phyloP scores from a whole-genome alignment of 2,888 invertebrate species.

The Cosmopolites sordidus region DNA sequence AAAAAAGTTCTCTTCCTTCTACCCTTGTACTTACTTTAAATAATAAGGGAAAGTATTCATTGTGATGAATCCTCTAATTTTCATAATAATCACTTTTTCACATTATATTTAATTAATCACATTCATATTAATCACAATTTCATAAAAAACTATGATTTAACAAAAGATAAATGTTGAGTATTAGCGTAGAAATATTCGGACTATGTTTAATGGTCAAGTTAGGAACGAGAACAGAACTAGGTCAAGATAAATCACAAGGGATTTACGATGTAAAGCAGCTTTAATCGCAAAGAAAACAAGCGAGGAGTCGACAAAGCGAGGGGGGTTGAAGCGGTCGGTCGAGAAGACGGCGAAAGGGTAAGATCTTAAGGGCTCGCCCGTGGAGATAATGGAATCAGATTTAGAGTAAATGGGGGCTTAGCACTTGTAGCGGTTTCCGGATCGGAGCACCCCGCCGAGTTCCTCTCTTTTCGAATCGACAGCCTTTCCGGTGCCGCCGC shows the following conservation, averaged over 20 bases:
- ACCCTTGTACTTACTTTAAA: no score
- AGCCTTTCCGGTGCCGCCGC: constrained; percentile 2
- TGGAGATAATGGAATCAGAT: constrained; percentile 50
- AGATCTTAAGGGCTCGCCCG: constrained; percentile 43
- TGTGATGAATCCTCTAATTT: no score
- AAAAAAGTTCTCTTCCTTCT: no score
- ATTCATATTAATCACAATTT: no score
- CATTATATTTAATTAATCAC: no score
- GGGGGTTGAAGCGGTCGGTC: constrained; percentile 13
- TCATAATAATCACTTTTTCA: no score
- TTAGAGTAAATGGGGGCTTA: constrained; percentile 50
- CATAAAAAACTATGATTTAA: not conserved
- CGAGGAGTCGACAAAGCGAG: constrained; percentile 9
- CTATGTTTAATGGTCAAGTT: not conserved
- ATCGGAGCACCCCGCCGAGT: no score
- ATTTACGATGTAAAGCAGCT: constrained; percentile 13
- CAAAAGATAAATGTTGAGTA: not conserved
- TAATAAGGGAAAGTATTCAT: no score
- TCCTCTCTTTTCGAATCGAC: constrained; percentile 44
- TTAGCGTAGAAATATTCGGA: not conserved
- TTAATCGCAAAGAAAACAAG: constrained; percentile 26
- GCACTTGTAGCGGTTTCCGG: constrained; percentile 50
- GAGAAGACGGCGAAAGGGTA: constrained; percentile 40
- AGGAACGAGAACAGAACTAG: not conserved
- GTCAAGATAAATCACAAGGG: constrained; percentile 28